Evolutionary conservation across 2,113 vertebrate species (phyloP), one percentile per base, ranked within the genome.

Genomic region (Panthera leo): DNA sequence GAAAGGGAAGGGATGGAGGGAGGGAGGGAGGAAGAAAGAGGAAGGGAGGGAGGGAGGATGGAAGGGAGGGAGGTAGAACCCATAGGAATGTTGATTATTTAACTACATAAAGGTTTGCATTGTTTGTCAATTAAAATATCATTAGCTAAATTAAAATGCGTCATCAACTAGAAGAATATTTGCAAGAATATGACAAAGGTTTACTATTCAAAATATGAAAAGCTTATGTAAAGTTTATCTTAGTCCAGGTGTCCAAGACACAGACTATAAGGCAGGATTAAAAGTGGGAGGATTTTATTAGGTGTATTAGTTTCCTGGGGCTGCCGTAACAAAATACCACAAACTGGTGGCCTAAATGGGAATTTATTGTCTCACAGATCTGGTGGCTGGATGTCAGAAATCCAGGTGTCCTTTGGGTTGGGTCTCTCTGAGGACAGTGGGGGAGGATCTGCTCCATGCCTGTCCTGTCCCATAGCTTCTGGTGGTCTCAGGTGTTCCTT

Each of bases 161-260:
- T 16, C 11, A 85, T 36, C 55, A 70, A n/a, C 42, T 78, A 67
- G 39, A 91, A 83, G 31, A 73, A 53, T 75, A 85, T 82, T 91
- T 76, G 11, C 11, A 94, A 86, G n/a, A 71, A 53, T 61, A 75
- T 31, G 10, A 65, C 15, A 55, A 42, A 92, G 4, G 0, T 48
- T 95, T 96, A 92, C n/a, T 58, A 67, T 18, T 92, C 29, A 45
- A 48, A 1, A 67, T 70, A 89, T 61, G 29, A 89, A 89, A 94
- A 55, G 45, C 3, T 87, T 63, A 80, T 39, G n/a, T 36, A 75
- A 70, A 87, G 51, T 4, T 42, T 84, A 21, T 92, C 25, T 95
- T 93, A 65, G 21, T 79, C 11, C 18, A 61, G 18, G 25, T 51
- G 39, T 58, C 39, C 9, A 73, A 92, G 80, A n/a, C 42, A 51